Base-by-base conservation (phyloP, 1,140 invertebrate species). In the Caenorhabditis remanei region DNA sequence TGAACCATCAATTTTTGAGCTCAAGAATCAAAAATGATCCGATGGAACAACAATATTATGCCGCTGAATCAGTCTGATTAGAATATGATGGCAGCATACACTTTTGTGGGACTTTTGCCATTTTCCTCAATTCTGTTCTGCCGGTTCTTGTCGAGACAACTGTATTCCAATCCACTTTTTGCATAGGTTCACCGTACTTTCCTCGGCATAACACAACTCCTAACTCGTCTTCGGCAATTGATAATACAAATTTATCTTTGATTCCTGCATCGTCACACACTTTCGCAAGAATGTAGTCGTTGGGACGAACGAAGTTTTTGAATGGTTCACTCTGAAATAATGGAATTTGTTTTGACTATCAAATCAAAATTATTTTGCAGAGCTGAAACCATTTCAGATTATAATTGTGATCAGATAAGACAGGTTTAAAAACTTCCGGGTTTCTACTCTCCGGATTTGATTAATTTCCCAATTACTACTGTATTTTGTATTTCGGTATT, bases 261-360 rank as follows among this genome's bases (percentile, higher is more conserved):
- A 79, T 79, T 79, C 46, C 71, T 4, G 46, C 71, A 11, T 79
- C 71, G n/a, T 79, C 71, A 50, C 71, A 79, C n/a, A 79, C 71
- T 79, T 79, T 79, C 11, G 71, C 71, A 13, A 79, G 71, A 79
- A 79, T 79, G 46, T 79, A 79, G 71, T 79, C 71, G 21, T 79
- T 79, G 19, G 71, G 43, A 13, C 71, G 71, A 21, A 79, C 71
- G n/a, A 79, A 79, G 46, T 79, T 79, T 79, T 79, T 79, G 71
- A 79, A 79, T 79, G 71, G 71, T 21, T 79, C 71, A 50, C 71
- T 79, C 71, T 79, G 43, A 41, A 79, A 67, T 14, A 9, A 65
- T 11, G 14, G 32, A 16, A 7, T 21, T 58, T 65, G 24, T 32
- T 65, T 24, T 65, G 5, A 65, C n/a, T n/a, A n/a, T n/a, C 1